A percentile compares a stretch with the other conserved stretches of the same genome.
Conservation (phyloP, 2,888 invertebrate genomes). For the Eilema griseolum region DNA sequence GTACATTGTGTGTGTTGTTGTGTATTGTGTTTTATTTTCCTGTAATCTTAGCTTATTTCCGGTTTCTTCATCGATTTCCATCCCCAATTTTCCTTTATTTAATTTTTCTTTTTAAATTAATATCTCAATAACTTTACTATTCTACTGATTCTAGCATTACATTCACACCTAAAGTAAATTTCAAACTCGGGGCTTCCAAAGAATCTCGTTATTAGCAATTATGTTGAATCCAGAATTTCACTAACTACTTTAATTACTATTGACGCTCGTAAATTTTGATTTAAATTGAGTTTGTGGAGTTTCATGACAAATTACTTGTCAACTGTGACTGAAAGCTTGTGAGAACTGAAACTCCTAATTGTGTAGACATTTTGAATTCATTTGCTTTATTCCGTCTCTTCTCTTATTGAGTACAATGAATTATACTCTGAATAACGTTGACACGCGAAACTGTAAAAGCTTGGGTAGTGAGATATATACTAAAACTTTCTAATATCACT, state of each 20-base stretch:
- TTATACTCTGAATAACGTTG: background rate
- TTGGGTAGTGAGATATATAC: background rate
- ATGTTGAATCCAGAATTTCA: constrained; percentile 22
- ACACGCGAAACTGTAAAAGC: background rate
- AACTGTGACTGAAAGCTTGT: constrained; percentile 6
- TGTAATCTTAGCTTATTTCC: background rate
- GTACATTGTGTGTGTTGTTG: too few species aligned
- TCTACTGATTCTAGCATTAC: constrained; percentile 18
- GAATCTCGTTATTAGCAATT: constrained; percentile 35
- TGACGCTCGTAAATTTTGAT: constrained; percentile 20
- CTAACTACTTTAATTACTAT: constrained; percentile 28
- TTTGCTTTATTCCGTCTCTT: background rate
- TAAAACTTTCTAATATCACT: background rate
- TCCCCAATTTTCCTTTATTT: too few species aligned
- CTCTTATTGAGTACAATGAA: background rate
- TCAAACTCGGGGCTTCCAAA: constrained; percentile 24
- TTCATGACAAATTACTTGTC: background rate
- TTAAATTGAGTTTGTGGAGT: constrained; percentile 22
- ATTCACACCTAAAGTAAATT: constrained; percentile 27
- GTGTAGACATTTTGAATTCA: background rate
- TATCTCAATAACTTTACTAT: constrained; percentile 24
- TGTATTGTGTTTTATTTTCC: too few species aligned
- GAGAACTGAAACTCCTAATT: background rate
- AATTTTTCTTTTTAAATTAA: constrained; percentile 3
- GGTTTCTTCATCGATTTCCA: background rate